These are phyloP conservation scores for Kryphioiulus occultus DNA, from an alignment of 2,888 invertebrate genomes.

Conservation along the genomic window DNA sequence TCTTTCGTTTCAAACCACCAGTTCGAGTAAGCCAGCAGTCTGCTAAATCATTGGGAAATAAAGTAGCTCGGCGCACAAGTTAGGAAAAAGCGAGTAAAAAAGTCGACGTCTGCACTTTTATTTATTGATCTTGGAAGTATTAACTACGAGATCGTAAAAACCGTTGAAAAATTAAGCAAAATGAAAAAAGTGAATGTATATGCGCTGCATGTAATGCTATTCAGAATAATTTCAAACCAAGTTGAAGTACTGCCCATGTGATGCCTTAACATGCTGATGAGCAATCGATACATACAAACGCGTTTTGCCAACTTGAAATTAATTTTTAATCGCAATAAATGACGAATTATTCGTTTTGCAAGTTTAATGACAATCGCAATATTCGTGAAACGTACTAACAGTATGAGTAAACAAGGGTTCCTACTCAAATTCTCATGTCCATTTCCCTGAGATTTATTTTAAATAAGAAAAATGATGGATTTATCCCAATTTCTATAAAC, in stretches of 20 bases:
- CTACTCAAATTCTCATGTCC: too few species aligned
- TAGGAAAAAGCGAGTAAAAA: neutral
- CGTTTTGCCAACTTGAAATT: too few species aligned
- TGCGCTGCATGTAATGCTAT: too few species aligned
- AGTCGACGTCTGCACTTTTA: conserved; percentile 2
- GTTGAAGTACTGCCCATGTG: neutral
- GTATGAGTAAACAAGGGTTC: too few species aligned
- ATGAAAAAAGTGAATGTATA: neutral
- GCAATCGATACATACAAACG: too few species aligned
- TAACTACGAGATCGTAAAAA: neutral
- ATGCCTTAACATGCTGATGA: neutral
- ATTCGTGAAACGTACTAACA: too few species aligned
- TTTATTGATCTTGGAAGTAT: neutral
- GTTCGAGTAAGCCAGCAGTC: neutral
- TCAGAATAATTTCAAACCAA: neutral
- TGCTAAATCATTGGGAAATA: conserved; percentile 2
- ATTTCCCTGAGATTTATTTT: too few species aligned
- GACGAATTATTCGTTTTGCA: too few species aligned
- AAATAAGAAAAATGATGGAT: too few species aligned
- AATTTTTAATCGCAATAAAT: too few species aligned
- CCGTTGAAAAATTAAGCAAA: neutral
- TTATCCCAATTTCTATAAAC: too few species aligned
- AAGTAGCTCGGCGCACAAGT: neutral
- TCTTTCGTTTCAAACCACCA: conserved; percentile 30
- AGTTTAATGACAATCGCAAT: too few species aligned